phyloP scores from a whole-genome alignment of 1,140 invertebrate species.

The Bradysia coprophila region DNA sequence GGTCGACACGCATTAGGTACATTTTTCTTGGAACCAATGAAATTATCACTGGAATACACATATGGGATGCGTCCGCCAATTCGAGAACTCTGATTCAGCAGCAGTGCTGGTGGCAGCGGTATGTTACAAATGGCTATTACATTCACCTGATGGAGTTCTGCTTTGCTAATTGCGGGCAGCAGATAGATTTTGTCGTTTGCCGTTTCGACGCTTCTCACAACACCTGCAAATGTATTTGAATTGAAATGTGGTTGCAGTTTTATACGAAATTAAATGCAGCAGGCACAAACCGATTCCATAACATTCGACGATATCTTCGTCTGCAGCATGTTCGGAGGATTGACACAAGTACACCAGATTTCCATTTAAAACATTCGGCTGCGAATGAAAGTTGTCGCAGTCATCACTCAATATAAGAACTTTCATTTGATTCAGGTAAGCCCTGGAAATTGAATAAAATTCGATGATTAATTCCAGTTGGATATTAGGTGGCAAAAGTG shows the following conservation, averaged over 20 bases:
- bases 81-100: constrained; percentile 12
- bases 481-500: too few species aligned
- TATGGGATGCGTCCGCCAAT: constrained; percentile 12
- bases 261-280: neutral
- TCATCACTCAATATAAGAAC: constrained; percentile 7
- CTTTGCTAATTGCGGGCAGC: constrained; percentile 9
- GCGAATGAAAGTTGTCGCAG: constrained; percentile 5
- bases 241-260: neutral
- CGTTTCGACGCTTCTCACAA: constrained; percentile 17
- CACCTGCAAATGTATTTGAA: constrained; percentile 8
- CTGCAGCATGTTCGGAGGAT: neutral
- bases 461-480: too few species aligned
- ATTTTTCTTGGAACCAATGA: constrained; percentile 14
- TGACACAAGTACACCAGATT: constrained; percentile 19
- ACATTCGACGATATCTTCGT: constrained; percentile 9
- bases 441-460: too few species aligned
- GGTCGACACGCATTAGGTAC: constrained; percentile 15
- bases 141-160: constrained; percentile 9
- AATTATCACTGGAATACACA: constrained; percentile 13
- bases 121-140: constrained; percentile 12
- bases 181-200: constrained; percentile 10
- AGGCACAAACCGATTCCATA: constrained; percentile 18
- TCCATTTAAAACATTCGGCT: constrained; percentile 13
- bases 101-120: constrained; percentile 13
- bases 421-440: constrained; percentile 8